Evolutionary conservation across 2,113 vertebrate species (phyloP), one percentile per base, ranked within the genome.

Genomic region (Conger conger): DNA sequence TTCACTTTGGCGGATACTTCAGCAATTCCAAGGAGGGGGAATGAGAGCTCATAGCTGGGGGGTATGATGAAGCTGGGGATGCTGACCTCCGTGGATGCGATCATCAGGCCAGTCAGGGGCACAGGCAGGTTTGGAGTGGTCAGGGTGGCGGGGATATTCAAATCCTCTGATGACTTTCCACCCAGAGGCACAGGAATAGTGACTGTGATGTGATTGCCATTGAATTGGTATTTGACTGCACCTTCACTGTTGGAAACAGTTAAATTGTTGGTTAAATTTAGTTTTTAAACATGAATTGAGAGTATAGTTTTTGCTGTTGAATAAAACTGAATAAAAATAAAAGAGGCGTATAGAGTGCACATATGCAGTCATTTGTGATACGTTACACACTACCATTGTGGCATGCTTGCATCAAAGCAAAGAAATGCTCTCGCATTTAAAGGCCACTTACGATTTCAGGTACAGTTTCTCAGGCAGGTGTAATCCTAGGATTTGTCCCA

Each of bases 381-480:
- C 18, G 8, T 63, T 23, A 63, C 57, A 63, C 45, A 50, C 45
- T 50, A 50, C 45, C 45, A 27, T 27, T 63, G 57, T 76, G 15
- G 42, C 57, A 63, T 27, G 20, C 6, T 45, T 33, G n/a, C 50
- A 33, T 33, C 11, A 2, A n/a, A 73, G 20, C 8, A 73, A 73
- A 9, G 1, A 27, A 27, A 3, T 84, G 13, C 8, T 27, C 23
- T 18, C 3, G 57, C 20, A 63, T 4, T 63, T 4, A 9, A 33
- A 30, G 68, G 68, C 33, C 68, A 85, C 92, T 89, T 94, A 98
- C 97, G 96, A 93, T 91, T 96, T 96, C 90, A 97, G 93, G 92
- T 97, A 98, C 27, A 99, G 89, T 79, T 95, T 95, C 87, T 98
- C 96, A 84, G 97, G 97, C 30, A 97, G 90, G 87, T 91, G 92